Conservation (phyloP, 1,140 invertebrate species). For the Cardiocondyla obscurior region DNA sequence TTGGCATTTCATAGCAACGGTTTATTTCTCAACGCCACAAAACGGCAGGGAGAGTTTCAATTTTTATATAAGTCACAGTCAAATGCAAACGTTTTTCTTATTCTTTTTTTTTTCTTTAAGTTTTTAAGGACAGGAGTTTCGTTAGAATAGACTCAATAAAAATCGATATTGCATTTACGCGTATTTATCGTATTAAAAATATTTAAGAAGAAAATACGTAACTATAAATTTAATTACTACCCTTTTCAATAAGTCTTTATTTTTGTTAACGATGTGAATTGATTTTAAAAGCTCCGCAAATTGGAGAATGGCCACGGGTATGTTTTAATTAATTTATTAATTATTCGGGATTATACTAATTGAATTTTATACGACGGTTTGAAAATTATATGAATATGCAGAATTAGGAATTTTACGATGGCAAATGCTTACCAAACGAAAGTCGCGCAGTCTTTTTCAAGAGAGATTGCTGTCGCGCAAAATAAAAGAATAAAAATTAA, state of each 20-base stretch:
- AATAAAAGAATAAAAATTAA: too few species aligned
- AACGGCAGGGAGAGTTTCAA: constrained; percentile 5
- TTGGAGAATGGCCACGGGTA: background rate
- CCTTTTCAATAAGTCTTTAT: background rate
- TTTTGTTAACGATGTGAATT: background rate
- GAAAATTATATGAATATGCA: background rate
- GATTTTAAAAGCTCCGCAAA: background rate
- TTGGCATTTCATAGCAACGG: constrained; percentile 54
- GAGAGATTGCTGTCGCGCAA: background rate
- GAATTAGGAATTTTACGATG: background rate
- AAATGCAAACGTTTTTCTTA: background rate
- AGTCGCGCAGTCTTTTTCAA: background rate
- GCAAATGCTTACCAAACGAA: background rate
- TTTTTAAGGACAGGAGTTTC: background rate
- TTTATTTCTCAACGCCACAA: constrained; percentile 29
- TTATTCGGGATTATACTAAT: background rate
- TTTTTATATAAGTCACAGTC: constrained; percentile 33
- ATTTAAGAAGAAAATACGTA: background rate
- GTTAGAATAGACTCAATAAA: background rate
- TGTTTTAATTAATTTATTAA: background rate
- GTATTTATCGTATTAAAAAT: background rate
- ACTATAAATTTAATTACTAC: background rate
- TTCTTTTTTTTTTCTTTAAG: background rate
- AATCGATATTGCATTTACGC: background rate
- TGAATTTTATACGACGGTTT: background rate